These are phyloP conservation scores for Drosophila navojoa DNA, from an alignment of 1,140 invertebrate species.

Conservation along the genomic window DNA sequence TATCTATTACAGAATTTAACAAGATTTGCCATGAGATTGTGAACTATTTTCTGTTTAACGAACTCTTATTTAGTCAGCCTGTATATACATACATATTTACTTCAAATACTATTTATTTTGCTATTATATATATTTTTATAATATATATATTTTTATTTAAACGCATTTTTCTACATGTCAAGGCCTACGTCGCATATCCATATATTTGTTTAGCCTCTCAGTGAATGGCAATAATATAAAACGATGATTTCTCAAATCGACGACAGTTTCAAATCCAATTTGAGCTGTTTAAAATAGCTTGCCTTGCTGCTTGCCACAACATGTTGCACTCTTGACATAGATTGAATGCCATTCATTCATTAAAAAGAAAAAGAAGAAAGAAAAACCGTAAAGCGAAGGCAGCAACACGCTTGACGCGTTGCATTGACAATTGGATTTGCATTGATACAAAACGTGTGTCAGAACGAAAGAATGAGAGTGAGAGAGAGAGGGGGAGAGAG, in stretches of 20 bases:
- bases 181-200: too few relatives aligned
- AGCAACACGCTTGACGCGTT: conserved; percentile 7
- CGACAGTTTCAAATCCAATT: conserved; percentile 39
- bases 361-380: background rate
- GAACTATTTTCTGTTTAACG: too few relatives aligned
- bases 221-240: conserved; percentile 13
- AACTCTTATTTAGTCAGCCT: too few relatives aligned
- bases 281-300: conserved; percentile 28
- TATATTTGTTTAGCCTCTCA: too few relatives aligned
- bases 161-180: too few relatives aligned
- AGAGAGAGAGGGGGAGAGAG: background rate
- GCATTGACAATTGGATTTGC: conserved; percentile 46
- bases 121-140: too few relatives aligned
- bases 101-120: too few relatives aligned
- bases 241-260: conserved; percentile 20
- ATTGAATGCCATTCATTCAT: conserved; percentile 36
- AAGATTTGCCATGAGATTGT: too few relatives aligned
- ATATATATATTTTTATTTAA: too few relatives aligned
- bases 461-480: background rate
- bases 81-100: too few relatives aligned
- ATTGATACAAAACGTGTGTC: conserved; percentile 13
- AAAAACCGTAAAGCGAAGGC: background rate
- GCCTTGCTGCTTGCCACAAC: conserved; percentile 26
- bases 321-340: conserved; percentile 37
- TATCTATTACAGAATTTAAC: too few relatives aligned